Evolutionary conservation across 2,113 vertebrate species (phyloP).

Genomic region (Pseudonaja textilis): DNA sequence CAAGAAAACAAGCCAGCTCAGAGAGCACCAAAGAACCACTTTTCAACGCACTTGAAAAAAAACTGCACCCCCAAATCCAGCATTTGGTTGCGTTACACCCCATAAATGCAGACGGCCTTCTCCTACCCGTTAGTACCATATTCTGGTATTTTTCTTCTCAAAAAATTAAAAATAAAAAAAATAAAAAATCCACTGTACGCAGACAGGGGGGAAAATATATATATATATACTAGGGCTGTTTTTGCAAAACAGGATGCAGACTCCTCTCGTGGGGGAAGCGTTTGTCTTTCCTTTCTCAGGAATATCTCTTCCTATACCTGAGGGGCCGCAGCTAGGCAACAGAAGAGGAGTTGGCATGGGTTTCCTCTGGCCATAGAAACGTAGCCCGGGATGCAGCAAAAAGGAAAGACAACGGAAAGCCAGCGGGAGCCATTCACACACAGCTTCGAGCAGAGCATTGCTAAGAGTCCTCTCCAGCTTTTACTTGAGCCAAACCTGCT

Average conservation of each 20-base stretch:
- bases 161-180: not conserved
- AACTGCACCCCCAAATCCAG: no score
- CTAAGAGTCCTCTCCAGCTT: not conserved
- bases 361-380: not conserved
- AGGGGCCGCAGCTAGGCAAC: not conserved
- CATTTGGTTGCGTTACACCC: not conserved
- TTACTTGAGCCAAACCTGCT: not conserved
- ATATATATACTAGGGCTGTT: not conserved
- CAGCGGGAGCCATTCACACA: not conserved
- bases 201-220: not conserved
- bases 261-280: not conserved
- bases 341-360: not conserved
- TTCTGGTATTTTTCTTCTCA: no score
- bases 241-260: conserved; percentile 39
- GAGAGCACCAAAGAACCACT: no score
- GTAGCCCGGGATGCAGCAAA: not conserved
- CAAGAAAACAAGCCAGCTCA: no score
- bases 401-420: not conserved
- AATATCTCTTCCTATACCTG: accelerated
- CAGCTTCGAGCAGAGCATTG: not conserved
- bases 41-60: no score
- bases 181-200: not conserved
- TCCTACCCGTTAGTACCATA: not conserved
- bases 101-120: not conserved
- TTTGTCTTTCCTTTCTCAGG: not conserved